A percentile compares a stretch with the other conserved stretches of the same genome.
phyloP scores from a whole-genome alignment of 2,113 vertebrate species.

The Siphamia tubifer region DNA sequence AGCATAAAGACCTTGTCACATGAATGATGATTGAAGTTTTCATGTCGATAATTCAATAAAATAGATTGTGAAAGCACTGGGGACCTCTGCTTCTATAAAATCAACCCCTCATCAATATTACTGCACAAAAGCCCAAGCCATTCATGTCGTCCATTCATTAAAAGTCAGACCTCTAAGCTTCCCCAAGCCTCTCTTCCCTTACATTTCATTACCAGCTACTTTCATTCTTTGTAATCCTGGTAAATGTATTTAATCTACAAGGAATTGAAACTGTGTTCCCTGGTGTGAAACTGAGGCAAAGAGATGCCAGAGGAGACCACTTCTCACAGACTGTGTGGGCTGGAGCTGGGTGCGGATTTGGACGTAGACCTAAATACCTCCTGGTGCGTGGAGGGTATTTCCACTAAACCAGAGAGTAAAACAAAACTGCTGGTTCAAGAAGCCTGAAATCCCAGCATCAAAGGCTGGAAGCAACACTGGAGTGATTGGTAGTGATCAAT shows the following conservation, averaged over 20 bases:
- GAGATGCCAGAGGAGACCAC: background rate
- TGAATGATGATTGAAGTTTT: background rate
- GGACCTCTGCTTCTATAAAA: background rate
- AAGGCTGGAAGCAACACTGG: background rate
- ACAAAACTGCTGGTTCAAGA: background rate
- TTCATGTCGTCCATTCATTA: background rate
- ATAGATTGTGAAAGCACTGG: no score
- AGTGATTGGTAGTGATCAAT: slow-evolving; percentile 10
- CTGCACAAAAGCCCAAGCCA: background rate
- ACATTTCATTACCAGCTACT: slow-evolving; percentile 1
- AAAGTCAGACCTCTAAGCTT: background rate
- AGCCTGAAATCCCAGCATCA: background rate
- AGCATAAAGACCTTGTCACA: background rate
- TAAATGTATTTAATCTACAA: slow-evolving; percentile 26
- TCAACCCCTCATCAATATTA: background rate
- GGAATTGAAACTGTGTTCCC: slow-evolving; percentile 3
- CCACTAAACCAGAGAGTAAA: background rate
- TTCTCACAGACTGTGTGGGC: background rate
- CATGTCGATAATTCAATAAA: background rate
- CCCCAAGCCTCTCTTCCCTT: slow-evolving; percentile 17
- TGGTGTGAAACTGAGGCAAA: background rate
- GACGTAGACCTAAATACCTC: background rate
- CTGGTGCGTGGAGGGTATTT: background rate
- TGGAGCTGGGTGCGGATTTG: background rate
- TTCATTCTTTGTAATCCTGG: slow-evolving; percentile 14